Evolutionary conservation across 2,113 vertebrate genomes (phyloP).

Genomic region (Oreotrochilus melanogaster): DNA sequence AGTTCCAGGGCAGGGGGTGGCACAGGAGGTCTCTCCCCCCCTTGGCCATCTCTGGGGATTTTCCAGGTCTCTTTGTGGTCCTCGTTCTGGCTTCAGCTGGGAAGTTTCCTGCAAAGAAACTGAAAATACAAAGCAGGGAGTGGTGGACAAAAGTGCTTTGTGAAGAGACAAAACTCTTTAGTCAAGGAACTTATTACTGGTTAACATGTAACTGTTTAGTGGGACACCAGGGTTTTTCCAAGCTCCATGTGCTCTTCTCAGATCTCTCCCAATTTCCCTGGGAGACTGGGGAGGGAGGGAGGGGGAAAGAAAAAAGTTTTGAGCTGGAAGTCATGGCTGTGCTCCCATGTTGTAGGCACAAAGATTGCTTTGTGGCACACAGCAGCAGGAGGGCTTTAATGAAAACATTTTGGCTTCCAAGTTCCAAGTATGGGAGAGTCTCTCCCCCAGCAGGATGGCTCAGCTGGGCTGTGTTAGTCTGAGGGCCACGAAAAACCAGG

Average conservation of each 20-base stretch:
- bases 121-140: background rate
- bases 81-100: background rate
- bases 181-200: background rate
- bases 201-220: background rate
- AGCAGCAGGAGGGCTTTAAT: background rate
- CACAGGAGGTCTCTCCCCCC: background rate
- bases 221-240: conserved; percentile 25
- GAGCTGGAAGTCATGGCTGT: background rate
- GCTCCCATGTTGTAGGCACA: background rate
- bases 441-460: background rate
- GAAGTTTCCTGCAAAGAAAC: background rate
- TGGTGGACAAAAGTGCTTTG: background rate
- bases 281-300: background rate
- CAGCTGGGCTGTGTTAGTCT: fast-evolving
- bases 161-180: background rate
- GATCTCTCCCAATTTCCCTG: background rate
- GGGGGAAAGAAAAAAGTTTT: background rate
- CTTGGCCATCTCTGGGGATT: background rate
- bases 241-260: background rate
- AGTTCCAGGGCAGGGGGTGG: background rate
- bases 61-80: background rate
- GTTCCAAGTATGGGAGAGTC: background rate
- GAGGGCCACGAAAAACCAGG: background rate
- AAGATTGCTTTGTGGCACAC: background rate
- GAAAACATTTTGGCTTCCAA: background rate